Evolutionary conservation across 1,140 invertebrate genomes (phyloP).

Genomic region (Trichonephila inaurata): DNA sequence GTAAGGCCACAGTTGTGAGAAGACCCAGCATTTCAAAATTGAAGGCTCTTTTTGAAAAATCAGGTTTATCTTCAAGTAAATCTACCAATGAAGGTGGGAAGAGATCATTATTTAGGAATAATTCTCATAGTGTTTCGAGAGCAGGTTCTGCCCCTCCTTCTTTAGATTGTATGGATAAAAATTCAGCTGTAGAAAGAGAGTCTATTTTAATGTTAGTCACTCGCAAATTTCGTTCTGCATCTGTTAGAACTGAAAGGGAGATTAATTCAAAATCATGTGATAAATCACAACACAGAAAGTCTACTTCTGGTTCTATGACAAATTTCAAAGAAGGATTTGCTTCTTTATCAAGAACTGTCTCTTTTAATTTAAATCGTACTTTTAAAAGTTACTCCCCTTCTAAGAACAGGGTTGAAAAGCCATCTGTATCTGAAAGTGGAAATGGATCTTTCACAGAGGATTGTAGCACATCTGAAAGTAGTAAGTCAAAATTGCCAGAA

Average conservation of each 20-base stretch:
- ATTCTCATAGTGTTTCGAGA: slow-evolving; percentile 69
- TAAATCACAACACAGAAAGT: slow-evolving; percentile 37
- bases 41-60: slow-evolving; percentile 82
- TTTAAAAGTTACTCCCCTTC: slow-evolving; percentile 56
- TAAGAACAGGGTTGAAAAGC: not conserved
- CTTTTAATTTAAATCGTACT: slow-evolving; percentile 57
- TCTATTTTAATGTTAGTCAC: slow-evolving; percentile 64
- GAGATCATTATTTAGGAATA: slow-evolving; percentile 55
- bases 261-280: slow-evolving; percentile 10
- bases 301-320: not conserved
- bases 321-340: slow-evolving; percentile 59
- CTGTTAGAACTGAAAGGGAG: slow-evolving; percentile 57
- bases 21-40: slow-evolving; percentile 82
- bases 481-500: slow-evolving; percentile 34
- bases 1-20: slow-evolving; percentile 79
- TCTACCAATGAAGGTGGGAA: slow-evolving; percentile 24
- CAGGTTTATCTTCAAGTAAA: slow-evolving; percentile 38
- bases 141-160: slow-evolving; percentile 73
- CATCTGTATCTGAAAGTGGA: not conserved
- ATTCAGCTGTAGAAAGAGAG: slow-evolving; percentile 44
- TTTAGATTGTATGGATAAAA: slow-evolving; percentile 67
- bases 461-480: not conserved
- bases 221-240: slow-evolving; percentile 72
- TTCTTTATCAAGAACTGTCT: slow-evolving; percentile 55
- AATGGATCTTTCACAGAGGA: not conserved